These are phyloP conservation scores for Bombycilla garrulus DNA, from an alignment of 2,113 vertebrate genomes.

Conservation along the genomic window DNA sequence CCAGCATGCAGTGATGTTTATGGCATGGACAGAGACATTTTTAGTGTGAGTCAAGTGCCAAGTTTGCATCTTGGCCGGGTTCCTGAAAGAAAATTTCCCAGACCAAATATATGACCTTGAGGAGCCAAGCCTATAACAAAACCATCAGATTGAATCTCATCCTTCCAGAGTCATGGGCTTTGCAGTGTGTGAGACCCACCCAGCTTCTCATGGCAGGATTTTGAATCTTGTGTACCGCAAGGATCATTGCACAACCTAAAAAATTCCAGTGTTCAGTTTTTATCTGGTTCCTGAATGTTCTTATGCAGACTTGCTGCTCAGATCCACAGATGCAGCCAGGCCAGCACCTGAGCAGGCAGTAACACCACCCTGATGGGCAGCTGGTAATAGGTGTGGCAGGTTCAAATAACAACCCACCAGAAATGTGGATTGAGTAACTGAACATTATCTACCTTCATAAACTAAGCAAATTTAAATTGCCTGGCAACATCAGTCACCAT, in stretches of 20 bases:
- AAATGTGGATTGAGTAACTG: not conserved
- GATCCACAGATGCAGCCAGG: not conserved
- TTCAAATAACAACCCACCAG: not conserved
- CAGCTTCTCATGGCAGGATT: not conserved
- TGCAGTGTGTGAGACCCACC: not conserved
- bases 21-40: conserved; percentile 5
- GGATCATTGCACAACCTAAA: not conserved
- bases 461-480: not conserved
- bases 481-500: not conserved
- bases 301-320: not conserved
- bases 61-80: not conserved
- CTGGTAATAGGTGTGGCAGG: not conserved
- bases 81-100: conserved; percentile 12
- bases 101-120: not conserved
- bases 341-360: not conserved
- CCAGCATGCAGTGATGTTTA: conserved; percentile 23
- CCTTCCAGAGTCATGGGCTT: not conserved
- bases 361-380: not conserved
- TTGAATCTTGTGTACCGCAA: not conserved
- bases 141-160: not conserved
- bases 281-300: not conserved
- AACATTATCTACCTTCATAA: not conserved
- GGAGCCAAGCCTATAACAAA: not conserved
- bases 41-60: not conserved
- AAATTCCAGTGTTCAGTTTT: not conserved